These are phyloP conservation scores for Macrophya alboannulata DNA, from an alignment of 2,888 invertebrate species.

Conservation along the genomic window DNA sequence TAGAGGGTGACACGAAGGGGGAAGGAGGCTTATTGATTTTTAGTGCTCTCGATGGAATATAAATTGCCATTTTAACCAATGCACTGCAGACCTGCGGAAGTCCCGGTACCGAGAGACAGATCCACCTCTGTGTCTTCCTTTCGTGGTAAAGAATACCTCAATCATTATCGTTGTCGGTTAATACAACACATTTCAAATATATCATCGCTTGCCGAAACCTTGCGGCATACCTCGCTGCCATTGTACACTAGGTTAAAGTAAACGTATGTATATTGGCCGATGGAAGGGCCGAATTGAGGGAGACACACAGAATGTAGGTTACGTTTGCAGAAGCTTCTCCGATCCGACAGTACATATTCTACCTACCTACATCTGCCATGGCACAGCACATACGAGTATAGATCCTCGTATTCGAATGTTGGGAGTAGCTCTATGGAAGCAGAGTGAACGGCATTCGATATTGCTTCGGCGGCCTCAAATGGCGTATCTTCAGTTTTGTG, in stretches of 20 bases:
- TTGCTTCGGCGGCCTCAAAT: constrained; percentile 41
- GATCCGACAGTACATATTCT: constrained; percentile 48
- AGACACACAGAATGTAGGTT: constrained; percentile 47
- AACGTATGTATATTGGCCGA: constrained; percentile 40
- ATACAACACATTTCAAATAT: constrained; percentile 7
- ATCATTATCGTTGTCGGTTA: background rate
- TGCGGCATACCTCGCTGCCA: constrained; percentile 8
- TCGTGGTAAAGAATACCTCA: background rate
- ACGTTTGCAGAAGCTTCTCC: constrained; percentile 52
- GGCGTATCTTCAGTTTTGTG: constrained; percentile 51
- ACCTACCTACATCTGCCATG: constrained; percentile 28
- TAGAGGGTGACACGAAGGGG: constrained; percentile 34
- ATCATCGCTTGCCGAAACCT: background rate
- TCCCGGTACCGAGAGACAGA: background rate
- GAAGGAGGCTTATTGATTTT: constrained; percentile 42
- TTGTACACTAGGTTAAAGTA: constrained; percentile 17
- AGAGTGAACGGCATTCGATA: constrained; percentile 48
- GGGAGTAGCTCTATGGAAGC: constrained; percentile 38
- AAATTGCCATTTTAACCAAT: constrained; percentile 50
- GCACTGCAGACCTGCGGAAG: background rate
- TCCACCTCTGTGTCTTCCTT: background rate
- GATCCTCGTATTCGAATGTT: constrained; percentile 50
- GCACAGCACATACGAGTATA: constrained; percentile 21
- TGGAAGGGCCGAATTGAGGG: constrained; percentile 18
- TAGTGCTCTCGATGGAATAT: constrained; percentile 49